Evolutionary conservation across 2,888 invertebrate genomes (phyloP), one percentile per base, ranked within the genome.

Genomic region (Temnothorax rugatulus): DNA sequence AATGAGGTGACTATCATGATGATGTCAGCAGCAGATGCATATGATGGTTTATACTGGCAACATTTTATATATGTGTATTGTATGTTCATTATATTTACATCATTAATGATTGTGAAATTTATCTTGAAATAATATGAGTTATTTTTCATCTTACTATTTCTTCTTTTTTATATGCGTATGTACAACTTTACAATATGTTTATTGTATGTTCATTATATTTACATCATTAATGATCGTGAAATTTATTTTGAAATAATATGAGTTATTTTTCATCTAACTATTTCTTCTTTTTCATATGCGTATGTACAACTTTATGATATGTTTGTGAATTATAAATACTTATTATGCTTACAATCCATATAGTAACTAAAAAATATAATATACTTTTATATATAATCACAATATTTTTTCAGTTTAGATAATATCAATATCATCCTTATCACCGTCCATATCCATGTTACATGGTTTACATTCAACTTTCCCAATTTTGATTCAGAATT

Each of bases 21-120:
- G 74, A 59, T 21, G 50, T 25, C 50, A 52, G 9, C 77, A 77
- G 41, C 54, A 77, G 66, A 54, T 15, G 50, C 41, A 41, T 63
- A 11, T 38, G 9, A 47, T 74, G 47, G 38, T 21, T 76, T 66
- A 47, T 15, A 44, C 9, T n/a, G 41, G 25, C 41, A 54, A 52
- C 41, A 54, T 54, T 66, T 63, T 52, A 29, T 25, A 38, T 50
- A 13, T 52, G 0, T 18, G 41, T 15, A 64, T n/a, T 18, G 54
- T n/a, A 54, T 52, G 3, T 38, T 21, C 8, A 71, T 68, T 18
- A 69, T 25, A 59, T 59, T 41, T 69, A n/a, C 3, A 52, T 7
- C 2, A 41, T 59, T 25, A 8, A 41, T 0, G 13, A 77, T 66
- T 77, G 13, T 66, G n/a, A 21, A 38, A 52, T 15, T 76, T 64